Evolutionary conservation across 2,888 invertebrate species (phyloP).

Genomic region (Panopea generosa): DNA sequence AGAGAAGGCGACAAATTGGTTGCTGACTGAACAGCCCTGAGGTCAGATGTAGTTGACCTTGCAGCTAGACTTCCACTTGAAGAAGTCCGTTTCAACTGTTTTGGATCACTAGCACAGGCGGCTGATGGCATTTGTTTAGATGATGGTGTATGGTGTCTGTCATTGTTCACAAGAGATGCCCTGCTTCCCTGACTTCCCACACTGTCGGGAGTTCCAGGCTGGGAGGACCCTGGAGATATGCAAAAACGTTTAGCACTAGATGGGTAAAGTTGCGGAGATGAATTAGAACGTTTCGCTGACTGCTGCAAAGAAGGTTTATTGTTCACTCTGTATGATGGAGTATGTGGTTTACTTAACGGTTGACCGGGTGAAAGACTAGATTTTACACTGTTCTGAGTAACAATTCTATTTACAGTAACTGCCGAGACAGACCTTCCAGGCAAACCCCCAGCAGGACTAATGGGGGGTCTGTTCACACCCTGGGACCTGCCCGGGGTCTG

Average conservation of each 20-base stretch:
- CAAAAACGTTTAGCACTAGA: slow-evolving; percentile 58
- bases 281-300: slow-evolving; percentile 48
- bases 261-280: slow-evolving; percentile 47
- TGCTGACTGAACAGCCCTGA: slow-evolving; percentile 39
- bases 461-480: slow-evolving; percentile 39
- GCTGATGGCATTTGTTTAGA: slow-evolving; percentile 13
- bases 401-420: slow-evolving; percentile 48
- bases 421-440: slow-evolving; percentile 36
- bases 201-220: slow-evolving; percentile 62
- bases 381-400: slow-evolving; percentile 64
- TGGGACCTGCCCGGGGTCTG: slow-evolving; percentile 40
- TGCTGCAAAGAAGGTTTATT: slow-evolving; percentile 40
- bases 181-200: slow-evolving; percentile 52
- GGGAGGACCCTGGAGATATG: slow-evolving; percentile 56
- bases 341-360: slow-evolving; percentile 56
- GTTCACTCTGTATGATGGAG: slow-evolving; percentile 55
- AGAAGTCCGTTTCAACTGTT: slow-evolving; percentile 37
- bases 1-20: slow-evolving; percentile 18
- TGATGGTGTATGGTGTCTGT: slow-evolving; percentile 29
- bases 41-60: slow-evolving; percentile 18
- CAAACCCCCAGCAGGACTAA: slow-evolving; percentile 17
- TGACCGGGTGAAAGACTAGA: slow-evolving; percentile 72
- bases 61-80: slow-evolving; percentile 43
- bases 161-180: slow-evolving; percentile 26
- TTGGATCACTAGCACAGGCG: slow-evolving; percentile 16